Percentiles rank a stretch among this genome's conserved stretches.
These are phyloP conservation scores for Enteromius argenteus DNA, from an alignment of 2,797 vertebrate genomes.

Conservation along the genomic window DNA sequence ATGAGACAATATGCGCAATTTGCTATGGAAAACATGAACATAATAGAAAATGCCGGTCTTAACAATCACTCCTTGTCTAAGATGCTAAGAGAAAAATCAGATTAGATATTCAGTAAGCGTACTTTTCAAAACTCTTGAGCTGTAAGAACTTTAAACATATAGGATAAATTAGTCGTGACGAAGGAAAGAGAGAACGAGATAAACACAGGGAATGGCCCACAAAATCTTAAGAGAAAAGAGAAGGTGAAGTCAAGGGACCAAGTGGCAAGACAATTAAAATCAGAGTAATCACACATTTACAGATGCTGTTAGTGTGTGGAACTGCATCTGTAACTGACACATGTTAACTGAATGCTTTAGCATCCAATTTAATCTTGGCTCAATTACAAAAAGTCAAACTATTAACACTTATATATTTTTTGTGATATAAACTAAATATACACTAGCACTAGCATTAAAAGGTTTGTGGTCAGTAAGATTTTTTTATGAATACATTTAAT, in stretches of 20 bases:
- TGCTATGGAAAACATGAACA: neutral
- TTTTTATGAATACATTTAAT: neutral
- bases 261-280: slow-evolving; percentile 34
- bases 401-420: neutral
- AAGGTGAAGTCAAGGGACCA: slow-evolving; percentile 53
- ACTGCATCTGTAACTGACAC: slow-evolving; percentile 19
- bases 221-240: slow-evolving; percentile 24
- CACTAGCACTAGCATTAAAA: neutral
- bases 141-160: neutral
- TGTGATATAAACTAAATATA: neutral
- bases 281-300: slow-evolving; percentile 23
- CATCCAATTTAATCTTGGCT: neutral
- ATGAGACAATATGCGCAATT: neutral
- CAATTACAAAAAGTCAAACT: neutral
- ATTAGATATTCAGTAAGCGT: neutral
- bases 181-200: neutral
- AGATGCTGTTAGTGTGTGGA: slow-evolving; percentile 35
- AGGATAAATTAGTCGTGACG: neutral
- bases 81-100: neutral
- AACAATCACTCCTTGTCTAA: neutral
- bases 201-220: slow-evolving; percentile 16
- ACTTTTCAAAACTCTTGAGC: slow-evolving; percentile 51
- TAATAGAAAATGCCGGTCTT: neutral
- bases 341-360: neutral
- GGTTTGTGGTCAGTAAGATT: neutral